Evolutionary conservation across 2,888 invertebrate species (phyloP).

Genomic region (Oscheius sp.): DNA sequence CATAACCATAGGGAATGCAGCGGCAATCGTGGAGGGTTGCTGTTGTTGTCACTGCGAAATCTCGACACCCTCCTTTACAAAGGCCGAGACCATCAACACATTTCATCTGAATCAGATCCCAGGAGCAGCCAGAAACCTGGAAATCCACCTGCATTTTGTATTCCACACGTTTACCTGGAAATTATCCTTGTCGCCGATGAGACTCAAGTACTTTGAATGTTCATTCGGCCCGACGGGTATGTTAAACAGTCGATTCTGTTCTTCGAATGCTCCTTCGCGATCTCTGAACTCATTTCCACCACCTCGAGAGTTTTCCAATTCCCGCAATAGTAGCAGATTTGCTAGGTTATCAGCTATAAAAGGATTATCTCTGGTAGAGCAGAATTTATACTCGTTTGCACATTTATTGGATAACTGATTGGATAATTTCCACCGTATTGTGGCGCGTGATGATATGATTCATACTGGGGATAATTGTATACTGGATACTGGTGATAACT

Average conservation of each 20-base stretch:
- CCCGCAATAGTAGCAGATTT: conserved; percentile 15
- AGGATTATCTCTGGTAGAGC: background rate
- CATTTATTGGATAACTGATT: conserved; percentile 22
- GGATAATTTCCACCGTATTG: conserved; percentile 12
- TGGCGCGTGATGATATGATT: background rate
- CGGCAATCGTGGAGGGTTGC: conserved; percentile 33
- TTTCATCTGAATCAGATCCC: conserved; percentile 29
- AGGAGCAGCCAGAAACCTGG: conserved; percentile 37
- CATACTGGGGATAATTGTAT: background rate
- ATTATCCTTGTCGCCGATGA: conserved; percentile 40
- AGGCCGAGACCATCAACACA: conserved; percentile 37
- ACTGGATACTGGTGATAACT: background rate
- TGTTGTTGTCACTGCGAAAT: conserved; percentile 30
- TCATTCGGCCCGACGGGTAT: conserved; percentile 11
- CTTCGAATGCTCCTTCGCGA: conserved; percentile 29
- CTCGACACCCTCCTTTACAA: conserved; percentile 40
- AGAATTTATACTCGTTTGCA: conserved; percentile 7
- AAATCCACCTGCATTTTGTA: background rate
- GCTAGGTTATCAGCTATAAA: conserved; percentile 15
- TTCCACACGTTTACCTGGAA: conserved; percentile 28
- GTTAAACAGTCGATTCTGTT: conserved; percentile 24
- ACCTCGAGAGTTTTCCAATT: conserved; percentile 18
- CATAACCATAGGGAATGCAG: conserved; percentile 38
- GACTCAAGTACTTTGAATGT: conserved; percentile 29
- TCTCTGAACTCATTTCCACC: conserved; percentile 35